These are phyloP conservation scores for Athripsodes cinereus DNA, from an alignment of 2,888 invertebrate species.

Conservation along the genomic window DNA sequence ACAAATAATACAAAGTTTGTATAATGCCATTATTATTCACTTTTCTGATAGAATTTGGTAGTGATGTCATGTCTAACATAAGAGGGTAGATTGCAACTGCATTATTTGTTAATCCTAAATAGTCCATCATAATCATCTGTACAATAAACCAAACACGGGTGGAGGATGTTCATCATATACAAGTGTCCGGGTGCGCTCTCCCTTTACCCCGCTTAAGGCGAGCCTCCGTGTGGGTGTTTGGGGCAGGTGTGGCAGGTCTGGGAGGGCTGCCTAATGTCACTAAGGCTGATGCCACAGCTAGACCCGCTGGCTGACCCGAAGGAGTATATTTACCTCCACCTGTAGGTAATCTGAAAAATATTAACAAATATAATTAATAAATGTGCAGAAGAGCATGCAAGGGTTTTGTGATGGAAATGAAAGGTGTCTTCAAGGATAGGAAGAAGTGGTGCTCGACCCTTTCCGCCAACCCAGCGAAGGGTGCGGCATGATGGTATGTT, in stretches of 20 bases:
- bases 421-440: too few relatives aligned
- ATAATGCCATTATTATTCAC: too few relatives aligned
- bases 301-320: slow-evolving; percentile 71
- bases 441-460: too few relatives aligned
- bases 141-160: background rate
- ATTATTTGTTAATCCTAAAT: background rate
- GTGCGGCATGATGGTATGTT: too few relatives aligned
- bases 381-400: too few relatives aligned
- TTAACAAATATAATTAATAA: too few relatives aligned
- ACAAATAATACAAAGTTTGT: too few relatives aligned
- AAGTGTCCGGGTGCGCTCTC: slow-evolving; percentile 26
- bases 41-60: too few relatives aligned
- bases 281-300: slow-evolving; percentile 85
- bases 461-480: too few relatives aligned
- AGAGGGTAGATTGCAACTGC: too few relatives aligned
- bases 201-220: slow-evolving; percentile 23
- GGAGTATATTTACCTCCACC: slow-evolving; percentile 82
- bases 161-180: slow-evolving; percentile 22
- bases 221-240: slow-evolving; percentile 15
- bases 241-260: slow-evolving; percentile 30
- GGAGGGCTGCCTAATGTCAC: slow-evolving; percentile 79
- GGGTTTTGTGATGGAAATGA: too few relatives aligned
- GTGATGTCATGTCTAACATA: too few relatives aligned
- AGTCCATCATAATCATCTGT: background rate
- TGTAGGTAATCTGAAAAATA: slow-evolving; percentile 56